These are phyloP conservation scores for Pachycephala philippinensis DNA, from an alignment of 2,113 vertebrate species.

Conservation along the genomic window DNA sequence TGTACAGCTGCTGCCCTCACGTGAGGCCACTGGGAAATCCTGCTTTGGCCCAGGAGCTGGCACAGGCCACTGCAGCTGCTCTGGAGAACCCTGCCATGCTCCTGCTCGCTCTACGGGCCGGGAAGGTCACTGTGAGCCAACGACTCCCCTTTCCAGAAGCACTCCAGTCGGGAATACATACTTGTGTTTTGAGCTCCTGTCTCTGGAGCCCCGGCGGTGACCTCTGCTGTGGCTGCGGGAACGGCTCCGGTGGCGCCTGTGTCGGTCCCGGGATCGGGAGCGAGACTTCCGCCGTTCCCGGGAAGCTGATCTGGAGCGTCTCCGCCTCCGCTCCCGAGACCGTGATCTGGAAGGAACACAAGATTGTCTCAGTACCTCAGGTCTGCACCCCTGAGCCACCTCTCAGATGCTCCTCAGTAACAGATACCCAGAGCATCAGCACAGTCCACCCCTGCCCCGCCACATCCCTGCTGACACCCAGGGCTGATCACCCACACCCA, in stretches of 20 bases:
- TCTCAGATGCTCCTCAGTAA: not conserved
- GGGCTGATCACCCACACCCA: not conserved
- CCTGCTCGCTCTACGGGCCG: not conserved
- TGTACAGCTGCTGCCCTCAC: not conserved
- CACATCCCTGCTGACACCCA: not conserved
- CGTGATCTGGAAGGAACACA: conserved; percentile 77
- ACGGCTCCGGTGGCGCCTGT: conserved; percentile 86
- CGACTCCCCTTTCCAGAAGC: not conserved
- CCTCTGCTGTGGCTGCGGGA: conserved; percentile 86
- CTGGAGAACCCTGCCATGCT: not conserved
- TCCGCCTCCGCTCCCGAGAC: conserved; percentile 85
- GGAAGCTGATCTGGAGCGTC: conserved; percentile 81
- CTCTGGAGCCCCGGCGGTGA: conserved; percentile 83
- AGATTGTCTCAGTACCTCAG: accelerated
- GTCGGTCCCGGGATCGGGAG: conserved; percentile 84
- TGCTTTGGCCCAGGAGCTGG: not conserved
- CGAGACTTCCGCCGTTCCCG: conserved; percentile 80
- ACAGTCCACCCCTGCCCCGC: not conserved
- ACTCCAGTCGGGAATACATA: conserved; percentile 53
- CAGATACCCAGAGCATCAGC: not conserved
- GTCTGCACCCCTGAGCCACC: accelerated
- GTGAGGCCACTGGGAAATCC: not conserved
- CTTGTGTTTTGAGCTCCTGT: conserved; percentile 88
- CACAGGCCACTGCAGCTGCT: not conserved
- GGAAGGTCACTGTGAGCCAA: not conserved